Percentiles rank a stretch among this genome's conserved stretches.
phyloP scores from a whole-genome alignment of 2,888 invertebrate species.

The Trisateles emortualis region DNA sequence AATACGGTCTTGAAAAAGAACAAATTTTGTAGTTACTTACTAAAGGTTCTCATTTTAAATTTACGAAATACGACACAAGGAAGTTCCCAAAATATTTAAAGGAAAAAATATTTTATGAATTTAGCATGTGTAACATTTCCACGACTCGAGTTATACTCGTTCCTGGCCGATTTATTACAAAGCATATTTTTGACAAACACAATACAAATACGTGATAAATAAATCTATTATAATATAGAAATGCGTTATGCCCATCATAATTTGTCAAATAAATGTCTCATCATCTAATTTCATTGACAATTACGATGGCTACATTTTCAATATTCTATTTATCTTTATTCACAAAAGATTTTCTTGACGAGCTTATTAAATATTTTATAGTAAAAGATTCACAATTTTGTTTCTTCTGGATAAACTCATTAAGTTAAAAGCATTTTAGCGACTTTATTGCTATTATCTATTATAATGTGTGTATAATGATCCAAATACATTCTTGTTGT shows the following conservation, averaged over 20 bases:
- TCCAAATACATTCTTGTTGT: too few relatives aligned
- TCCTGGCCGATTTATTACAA: background rate
- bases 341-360: background rate
- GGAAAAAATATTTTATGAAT: background rate
- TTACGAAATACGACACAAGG: background rate
- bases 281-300: background rate
- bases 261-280: conserved; percentile 9
- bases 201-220: conserved; percentile 1
- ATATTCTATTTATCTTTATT: background rate
- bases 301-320: background rate
- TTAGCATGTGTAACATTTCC: background rate
- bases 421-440: too few relatives aligned
- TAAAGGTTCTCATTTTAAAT: too few relatives aligned
- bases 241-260: conserved; percentile 10
- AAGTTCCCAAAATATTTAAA: background rate
- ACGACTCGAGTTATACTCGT: background rate
- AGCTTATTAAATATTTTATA: background rate
- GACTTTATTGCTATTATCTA: too few relatives aligned
- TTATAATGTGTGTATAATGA: too few relatives aligned
- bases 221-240: conserved; percentile 1
- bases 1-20: too few relatives aligned
- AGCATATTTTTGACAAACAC: background rate
- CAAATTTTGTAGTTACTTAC: too few relatives aligned
- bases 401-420: too few relatives aligned
- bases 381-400: too few relatives aligned